Base-by-base conservation (phyloP, 92 coral and sea anemone species). In the Palythoa grandiflora region DNA sequence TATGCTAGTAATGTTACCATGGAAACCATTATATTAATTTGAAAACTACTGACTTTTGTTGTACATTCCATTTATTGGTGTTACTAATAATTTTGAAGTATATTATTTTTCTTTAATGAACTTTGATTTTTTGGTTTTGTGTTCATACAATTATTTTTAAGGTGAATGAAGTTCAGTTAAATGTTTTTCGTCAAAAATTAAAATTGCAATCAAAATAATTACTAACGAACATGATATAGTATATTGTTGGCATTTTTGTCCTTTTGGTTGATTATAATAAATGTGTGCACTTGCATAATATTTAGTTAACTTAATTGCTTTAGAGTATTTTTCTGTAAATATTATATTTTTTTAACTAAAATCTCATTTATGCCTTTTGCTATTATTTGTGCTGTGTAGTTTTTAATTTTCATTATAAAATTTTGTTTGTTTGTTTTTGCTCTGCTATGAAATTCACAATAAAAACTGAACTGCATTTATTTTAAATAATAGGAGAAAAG, bases 401-500 rank as follows among this genome's bases (percentile, higher is more conserved):
- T 17, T 8, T 5, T 9, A 63, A 1, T 63, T n/a, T 63, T 63
- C 28, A 17, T 3, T 63, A 17, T 17, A 63, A 63, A 63, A 59
- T 13, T 5, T 59, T 59, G 13, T 14, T n/a, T 63, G 70, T 9
- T 63, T 63, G 28, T n/a, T 35, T 70, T 11, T 70, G 14, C 38
- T 9, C 14, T 12, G 13, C 39, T 38, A 19, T 68, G 14, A 68
- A 68, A 28, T 35, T 28, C 4, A 9, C 36, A 35, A 70, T 35
- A 70, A 14, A 20, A 70, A 10, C 36, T 19, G 40, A 20, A 19
- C 38, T 91, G 73, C 15, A 11, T 59, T 63, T 77, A 37, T 48
- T 70, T 75, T 11, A 28, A 1, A 70, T 89, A 35, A 63, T 78
- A 97, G 99, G 94, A 91, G 87, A 59, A 86, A 78, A 84, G 99